Conservation (phyloP, 2,113 vertebrate species). For the Fulica atra region DNA sequence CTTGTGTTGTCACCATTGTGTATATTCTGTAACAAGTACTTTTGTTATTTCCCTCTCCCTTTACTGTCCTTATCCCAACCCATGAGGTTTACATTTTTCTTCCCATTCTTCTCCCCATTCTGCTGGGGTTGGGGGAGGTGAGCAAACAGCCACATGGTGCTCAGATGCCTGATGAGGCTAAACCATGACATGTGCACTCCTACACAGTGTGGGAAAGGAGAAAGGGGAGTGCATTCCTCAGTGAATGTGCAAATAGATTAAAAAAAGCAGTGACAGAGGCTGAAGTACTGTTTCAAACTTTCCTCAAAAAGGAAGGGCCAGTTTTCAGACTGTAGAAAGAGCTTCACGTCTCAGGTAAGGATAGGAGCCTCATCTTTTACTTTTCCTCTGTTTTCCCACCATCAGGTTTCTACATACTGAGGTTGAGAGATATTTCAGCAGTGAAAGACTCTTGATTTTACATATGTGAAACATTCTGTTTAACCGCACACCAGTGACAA, state of each 20-base stretch:
- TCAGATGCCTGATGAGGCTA: too few relatives aligned
- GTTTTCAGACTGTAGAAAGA: neutral
- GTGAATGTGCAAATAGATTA: neutral
- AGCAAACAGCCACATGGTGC: too few relatives aligned
- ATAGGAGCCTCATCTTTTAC: neutral
- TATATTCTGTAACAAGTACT: too few relatives aligned
- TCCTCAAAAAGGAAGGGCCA: neutral
- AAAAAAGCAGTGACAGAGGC: neutral
- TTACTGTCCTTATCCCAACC: too few relatives aligned
- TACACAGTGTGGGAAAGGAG: fast-evolving
- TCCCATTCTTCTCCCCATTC: too few relatives aligned
- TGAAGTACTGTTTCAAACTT: neutral
- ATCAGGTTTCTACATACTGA: neutral
- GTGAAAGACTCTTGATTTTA: neutral
- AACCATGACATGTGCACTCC: neutral
- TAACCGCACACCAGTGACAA: neutral
- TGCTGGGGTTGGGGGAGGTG: too few relatives aligned
- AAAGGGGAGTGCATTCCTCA: neutral
- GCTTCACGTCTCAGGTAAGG: neutral
- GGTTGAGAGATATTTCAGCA: neutral
- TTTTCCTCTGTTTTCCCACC: neutral
- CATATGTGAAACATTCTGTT: neutral
- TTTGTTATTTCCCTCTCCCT: too few relatives aligned
- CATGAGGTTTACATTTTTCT: too few relatives aligned
- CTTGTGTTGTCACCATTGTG: too few relatives aligned